Evolutionary conservation across 37 sponge, comb jelly and placozoan genomes (phyloP), one percentile per base, ranked within the genome.

Genomic region (Beroe forskalii): DNA sequence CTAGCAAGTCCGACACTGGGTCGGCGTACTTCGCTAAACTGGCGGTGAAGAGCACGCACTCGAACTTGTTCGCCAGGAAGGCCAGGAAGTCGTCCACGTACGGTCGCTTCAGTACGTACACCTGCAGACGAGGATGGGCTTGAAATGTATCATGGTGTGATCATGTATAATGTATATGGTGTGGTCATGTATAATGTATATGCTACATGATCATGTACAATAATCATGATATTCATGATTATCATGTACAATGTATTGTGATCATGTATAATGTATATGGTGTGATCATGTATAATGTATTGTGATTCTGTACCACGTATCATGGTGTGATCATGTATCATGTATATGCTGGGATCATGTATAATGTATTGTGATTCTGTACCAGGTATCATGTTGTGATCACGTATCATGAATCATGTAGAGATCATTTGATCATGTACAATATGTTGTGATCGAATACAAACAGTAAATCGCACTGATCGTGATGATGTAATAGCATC

Each of bases 21-120:
- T 98, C 99, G 32, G 99, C 99, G 92, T 98, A 98, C 96, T 98
- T 98, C 1, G 99, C 91, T 62, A 98, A 75, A 91, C 96, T 95
- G 1, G 99, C 99, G 20, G 99, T 98, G 90, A 98, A 98, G 32
- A 98, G 91, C 22, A 98, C 93, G 62, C 99, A 98, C 90, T 98
- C 99, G 90, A 96, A 98, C 92, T 95, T 91, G 60, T 98, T 93
- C 66, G 96, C 99, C 95, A 98, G 96, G 60, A 95, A 92, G 32
- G 89, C 76, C 40, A 98, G 91, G 76, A 98, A 98, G 92, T 98
- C 95, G 64, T 98, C 99, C 41, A 96, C 95, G 69, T 94, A 89
- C 4, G 99, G 99, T 89, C 99, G 93, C 93, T 98, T 98, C 31
- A 96, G 91, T 1, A 98, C 99, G 67, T 98, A 98, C 41, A 98